These are phyloP conservation scores for Julus scanicus DNA, from an alignment of 2,888 invertebrate genomes.

Conservation along the genomic window DNA sequence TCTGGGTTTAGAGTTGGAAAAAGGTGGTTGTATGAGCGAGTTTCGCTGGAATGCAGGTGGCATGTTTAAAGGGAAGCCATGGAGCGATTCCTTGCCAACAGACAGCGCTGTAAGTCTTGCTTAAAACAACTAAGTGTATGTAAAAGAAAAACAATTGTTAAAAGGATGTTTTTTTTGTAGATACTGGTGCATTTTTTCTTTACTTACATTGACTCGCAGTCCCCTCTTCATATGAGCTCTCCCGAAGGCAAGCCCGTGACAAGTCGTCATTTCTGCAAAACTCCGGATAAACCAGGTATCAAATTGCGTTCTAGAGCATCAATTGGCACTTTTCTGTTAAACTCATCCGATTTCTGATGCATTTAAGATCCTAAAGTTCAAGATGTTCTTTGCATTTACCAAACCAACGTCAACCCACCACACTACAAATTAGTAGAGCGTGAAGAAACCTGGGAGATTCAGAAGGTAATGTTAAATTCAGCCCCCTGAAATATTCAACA, in stretches of 20 bases:
- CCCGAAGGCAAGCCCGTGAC: conserved; percentile 68
- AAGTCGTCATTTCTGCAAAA: conserved; percentile 65
- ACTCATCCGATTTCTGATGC: conserved; percentile 49
- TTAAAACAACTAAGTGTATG: not conserved
- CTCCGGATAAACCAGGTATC: conserved; percentile 52
- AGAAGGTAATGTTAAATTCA: conserved; percentile 69
- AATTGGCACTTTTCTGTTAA: conserved; percentile 15
- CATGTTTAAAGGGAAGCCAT: conserved; percentile 76
- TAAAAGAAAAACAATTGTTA: conserved; percentile 54
- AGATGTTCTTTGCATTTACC: conserved; percentile 73
- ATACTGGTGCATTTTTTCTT: conserved; percentile 86
- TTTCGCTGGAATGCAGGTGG: conserved; percentile 90
- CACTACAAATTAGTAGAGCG: conserved; percentile 77
- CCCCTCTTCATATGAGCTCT: conserved; percentile 69
- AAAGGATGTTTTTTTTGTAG: conserved; percentile 66
- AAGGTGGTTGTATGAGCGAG: conserved; percentile 87
- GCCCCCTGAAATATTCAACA: not conserved
- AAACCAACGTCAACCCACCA: conserved; percentile 75
- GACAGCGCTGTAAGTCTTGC: conserved; percentile 77
- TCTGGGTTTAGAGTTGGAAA: conserved; percentile 73
- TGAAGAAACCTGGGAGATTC: conserved; percentile 75
- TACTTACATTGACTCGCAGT: conserved; percentile 85
- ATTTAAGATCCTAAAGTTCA: conserved; percentile 61
- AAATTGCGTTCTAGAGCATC: not conserved
- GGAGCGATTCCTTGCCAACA: conserved; percentile 86